Conservation (phyloP, 2,113 vertebrate species). For the Hylia prasina region DNA sequence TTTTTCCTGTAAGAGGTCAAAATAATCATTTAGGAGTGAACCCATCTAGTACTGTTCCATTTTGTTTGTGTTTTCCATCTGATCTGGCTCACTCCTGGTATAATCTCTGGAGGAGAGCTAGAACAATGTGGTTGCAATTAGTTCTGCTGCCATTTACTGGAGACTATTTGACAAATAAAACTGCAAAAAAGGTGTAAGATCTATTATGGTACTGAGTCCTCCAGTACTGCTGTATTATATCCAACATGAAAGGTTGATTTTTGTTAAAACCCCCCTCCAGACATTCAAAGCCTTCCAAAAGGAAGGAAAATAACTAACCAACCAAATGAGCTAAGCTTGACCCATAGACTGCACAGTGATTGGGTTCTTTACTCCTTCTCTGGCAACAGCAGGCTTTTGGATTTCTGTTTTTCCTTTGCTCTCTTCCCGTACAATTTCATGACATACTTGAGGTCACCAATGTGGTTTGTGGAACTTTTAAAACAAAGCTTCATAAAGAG, state of each 20-base stretch:
- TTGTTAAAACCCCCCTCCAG: background rate
- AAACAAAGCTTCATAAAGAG: background rate
- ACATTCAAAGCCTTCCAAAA: background rate
- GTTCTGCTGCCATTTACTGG: background rate
- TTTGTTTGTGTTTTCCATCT: background rate
- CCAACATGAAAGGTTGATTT: background rate
- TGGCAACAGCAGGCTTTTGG: background rate
- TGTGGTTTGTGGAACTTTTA: background rate
- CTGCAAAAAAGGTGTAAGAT: background rate
- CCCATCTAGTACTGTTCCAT: background rate
- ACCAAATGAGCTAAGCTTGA: background rate
- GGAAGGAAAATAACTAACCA: background rate
- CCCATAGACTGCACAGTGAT: background rate
- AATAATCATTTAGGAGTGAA: background rate
- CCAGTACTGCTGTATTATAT: background rate
- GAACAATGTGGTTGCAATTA: background rate
- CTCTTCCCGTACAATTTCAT: background rate
- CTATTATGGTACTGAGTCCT: background rate
- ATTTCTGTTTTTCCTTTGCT: background rate
- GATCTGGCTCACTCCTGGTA: background rate
- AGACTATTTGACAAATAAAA: background rate
- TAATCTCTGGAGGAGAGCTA: background rate
- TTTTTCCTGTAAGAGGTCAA: conserved; percentile 2
- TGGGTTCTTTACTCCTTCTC: background rate
- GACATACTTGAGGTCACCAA: background rate